These are phyloP conservation scores for Noctilio leporinus DNA, from an alignment of 2,113 vertebrate species.

Conservation along the genomic window DNA sequence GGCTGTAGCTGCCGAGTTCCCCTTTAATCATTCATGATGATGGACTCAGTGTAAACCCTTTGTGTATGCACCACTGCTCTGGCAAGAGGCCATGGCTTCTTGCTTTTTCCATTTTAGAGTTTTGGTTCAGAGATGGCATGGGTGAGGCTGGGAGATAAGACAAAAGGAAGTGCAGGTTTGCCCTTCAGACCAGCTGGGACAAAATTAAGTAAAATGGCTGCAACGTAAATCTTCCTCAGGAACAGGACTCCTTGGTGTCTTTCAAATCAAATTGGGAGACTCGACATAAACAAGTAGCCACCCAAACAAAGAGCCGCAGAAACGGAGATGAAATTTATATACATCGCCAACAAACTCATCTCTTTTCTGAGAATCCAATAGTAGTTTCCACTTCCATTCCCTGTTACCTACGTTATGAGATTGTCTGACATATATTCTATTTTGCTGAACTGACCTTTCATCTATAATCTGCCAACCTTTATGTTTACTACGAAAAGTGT, in stretches of 20 bases:
- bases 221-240: background rate
- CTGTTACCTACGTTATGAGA: constrained; percentile 50
- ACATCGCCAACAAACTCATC: background rate
- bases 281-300: background rate
- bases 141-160: background rate
- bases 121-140: background rate
- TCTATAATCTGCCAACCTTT: constrained; percentile 68
- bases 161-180: background rate
- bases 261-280: constrained; percentile 40
- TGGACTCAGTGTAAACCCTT: background rate
- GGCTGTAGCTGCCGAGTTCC: rapidly evolving
- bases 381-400: background rate
- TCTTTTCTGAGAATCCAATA: constrained; percentile 16
- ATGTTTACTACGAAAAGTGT: constrained; percentile 68
- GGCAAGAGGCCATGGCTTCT: background rate
- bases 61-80: background rate
- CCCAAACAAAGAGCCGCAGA: background rate
- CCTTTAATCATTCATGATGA: constrained; percentile 12
- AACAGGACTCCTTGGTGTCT: background rate
- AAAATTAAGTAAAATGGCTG: background rate
- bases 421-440: constrained; percentile 47
- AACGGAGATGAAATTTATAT: constrained; percentile 28
- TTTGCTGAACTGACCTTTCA: constrained; percentile 62
- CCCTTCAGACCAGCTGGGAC: background rate
- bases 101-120: background rate